Evolutionary conservation across 2,888 invertebrate species (phyloP).

Genomic region (Diploptera punctata): DNA sequence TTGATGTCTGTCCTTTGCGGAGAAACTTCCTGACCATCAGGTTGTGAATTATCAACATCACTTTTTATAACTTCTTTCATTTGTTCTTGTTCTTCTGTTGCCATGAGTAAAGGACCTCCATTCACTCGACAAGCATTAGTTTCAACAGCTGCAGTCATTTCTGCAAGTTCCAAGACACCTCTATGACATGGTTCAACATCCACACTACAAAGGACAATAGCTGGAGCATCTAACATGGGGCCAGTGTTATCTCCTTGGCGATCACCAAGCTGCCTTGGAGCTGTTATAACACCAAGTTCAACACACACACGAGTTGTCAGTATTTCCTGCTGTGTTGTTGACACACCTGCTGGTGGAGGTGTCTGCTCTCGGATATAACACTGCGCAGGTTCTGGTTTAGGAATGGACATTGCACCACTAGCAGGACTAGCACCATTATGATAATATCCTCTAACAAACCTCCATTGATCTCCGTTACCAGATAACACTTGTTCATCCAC

Average conservation of each 20-base stretch:
- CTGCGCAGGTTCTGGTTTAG: conserved; percentile 41
- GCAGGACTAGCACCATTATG: conserved; percentile 13
- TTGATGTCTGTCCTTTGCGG: background rate
- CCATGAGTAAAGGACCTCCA: background rate
- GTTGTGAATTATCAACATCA: background rate
- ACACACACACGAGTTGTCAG: conserved; percentile 62
- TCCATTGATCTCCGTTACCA: conserved; percentile 33
- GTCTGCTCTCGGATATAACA: conserved; percentile 41
- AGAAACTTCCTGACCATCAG: conserved; percentile 22
- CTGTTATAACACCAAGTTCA: conserved; percentile 57
- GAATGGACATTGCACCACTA: conserved; percentile 28
- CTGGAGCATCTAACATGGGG: conserved; percentile 40
- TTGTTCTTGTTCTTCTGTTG: background rate
- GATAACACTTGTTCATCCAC: conserved; percentile 1
- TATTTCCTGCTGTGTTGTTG: conserved; percentile 50
- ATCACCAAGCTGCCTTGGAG: conserved; percentile 28
- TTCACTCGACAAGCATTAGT: conserved; percentile 18
- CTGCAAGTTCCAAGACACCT: conserved; percentile 44
- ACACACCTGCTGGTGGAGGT: conserved; percentile 44
- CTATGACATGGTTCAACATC: conserved; percentile 50
- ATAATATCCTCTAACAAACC: conserved; percentile 39
- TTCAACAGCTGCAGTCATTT: conserved; percentile 41
- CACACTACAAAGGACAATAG: conserved; percentile 52
- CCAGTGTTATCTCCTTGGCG: conserved; percentile 19
- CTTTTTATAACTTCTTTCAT: background rate